Evolutionary conservation across 1,140 invertebrate genomes (phyloP).

Genomic region (Hyles vespertilio): DNA sequence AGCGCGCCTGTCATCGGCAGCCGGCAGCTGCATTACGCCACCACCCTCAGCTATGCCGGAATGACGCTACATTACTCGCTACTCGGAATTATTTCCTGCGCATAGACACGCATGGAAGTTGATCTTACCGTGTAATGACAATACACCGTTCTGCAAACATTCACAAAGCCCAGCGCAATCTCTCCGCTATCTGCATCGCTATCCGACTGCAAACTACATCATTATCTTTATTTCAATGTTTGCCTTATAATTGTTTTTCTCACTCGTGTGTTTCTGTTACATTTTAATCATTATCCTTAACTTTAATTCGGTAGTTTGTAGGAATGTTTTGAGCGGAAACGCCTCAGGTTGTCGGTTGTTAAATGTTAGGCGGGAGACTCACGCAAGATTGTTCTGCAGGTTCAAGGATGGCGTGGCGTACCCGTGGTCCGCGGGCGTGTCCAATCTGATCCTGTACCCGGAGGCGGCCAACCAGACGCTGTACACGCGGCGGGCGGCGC

Average conservation of each 20-base stretch:
- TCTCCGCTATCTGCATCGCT: no score
- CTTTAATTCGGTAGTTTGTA: no score
- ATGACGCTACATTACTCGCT: slow-evolving; percentile 37
- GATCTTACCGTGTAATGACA: slow-evolving; percentile 28
- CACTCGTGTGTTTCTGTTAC: no score
- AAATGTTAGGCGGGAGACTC: background rate
- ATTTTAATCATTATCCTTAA: no score
- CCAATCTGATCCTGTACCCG: slow-evolving; percentile 83
- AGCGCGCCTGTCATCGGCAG: slow-evolving; percentile 39
- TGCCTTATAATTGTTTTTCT: no score
- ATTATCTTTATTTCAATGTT: background rate
- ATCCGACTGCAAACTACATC: background rate
- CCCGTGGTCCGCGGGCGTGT: slow-evolving; percentile 82
- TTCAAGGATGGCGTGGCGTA: slow-evolving; percentile 85
- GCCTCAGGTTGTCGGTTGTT: no score
- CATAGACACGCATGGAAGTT: slow-evolving; percentile 20
- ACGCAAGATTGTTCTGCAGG: slow-evolving; percentile 67
- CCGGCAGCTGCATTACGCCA: slow-evolving; percentile 43
- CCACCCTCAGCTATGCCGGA: slow-evolving; percentile 21
- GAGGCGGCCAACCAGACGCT: slow-evolving; percentile 87
- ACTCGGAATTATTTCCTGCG: slow-evolving; percentile 41
- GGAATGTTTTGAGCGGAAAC: no score
- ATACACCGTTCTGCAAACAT: slow-evolving; percentile 11
- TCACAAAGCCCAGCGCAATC: background rate
- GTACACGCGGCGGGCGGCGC: slow-evolving; percentile 79